These are phyloP conservation scores for Cephus pulcher DNA, from an alignment of 2,888 invertebrate genomes.

Conservation along the genomic window DNA sequence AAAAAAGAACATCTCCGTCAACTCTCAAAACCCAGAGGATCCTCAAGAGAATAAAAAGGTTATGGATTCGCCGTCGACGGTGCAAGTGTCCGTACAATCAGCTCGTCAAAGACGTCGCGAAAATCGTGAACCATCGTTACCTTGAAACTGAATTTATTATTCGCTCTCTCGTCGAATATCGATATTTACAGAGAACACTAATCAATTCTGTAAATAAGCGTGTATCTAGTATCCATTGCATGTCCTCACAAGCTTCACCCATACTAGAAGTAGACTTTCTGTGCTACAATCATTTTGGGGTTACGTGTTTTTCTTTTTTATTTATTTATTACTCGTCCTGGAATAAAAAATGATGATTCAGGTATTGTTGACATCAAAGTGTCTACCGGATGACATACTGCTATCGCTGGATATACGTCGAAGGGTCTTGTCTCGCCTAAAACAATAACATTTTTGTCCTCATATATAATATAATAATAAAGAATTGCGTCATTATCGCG, in stretches of 20 bases:
- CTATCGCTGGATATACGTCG: conserved; percentile 46
- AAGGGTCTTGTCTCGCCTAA: conserved; percentile 39
- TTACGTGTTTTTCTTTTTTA: neutral
- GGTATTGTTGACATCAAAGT: conserved; percentile 21
- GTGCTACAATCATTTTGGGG: neutral
- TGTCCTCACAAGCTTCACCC: neutral
- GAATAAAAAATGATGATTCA: conserved; percentile 13
- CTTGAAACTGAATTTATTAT: neutral
- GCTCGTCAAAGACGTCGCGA: neutral
- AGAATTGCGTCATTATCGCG: conserved; percentile 10
- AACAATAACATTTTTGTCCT: neutral
- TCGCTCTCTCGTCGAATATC: neutral
- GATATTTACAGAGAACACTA: no score
- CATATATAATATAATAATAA: conserved; percentile 10
- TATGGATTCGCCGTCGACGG: neutral
- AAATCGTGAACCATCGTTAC: neutral
- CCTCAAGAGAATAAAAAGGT: neutral
- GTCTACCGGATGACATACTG: conserved; percentile 36
- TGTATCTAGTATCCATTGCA: neutral
- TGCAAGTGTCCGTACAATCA: neutral
- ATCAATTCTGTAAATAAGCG: no score
- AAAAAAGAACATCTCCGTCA: neutral
- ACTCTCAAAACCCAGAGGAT: neutral
- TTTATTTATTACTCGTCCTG: neutral
- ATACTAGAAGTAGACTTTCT: neutral